Evolutionary conservation across 2,888 invertebrate genomes (phyloP), one percentile per base, ranked within the genome.

Genomic region (Meghimatium bilineatum): DNA sequence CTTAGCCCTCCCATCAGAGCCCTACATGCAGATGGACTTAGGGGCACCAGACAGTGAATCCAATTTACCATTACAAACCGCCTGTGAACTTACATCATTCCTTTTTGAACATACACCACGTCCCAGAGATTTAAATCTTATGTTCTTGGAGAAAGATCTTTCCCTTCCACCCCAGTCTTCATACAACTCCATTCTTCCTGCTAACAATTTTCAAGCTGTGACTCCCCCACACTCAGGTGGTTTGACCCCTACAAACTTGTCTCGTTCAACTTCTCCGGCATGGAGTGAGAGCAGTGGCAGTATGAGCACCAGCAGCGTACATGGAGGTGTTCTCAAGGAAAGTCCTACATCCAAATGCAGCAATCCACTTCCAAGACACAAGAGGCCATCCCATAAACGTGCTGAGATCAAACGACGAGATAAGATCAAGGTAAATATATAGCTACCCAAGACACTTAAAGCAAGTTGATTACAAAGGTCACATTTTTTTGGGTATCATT

Each of bases 351-450:
- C 72, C 34, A 74, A 52, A 32, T 36, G 83, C 60, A 69, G 44
- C 71, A 80, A 69, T 34, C 74, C 85, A 20, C 26, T 87, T 0
- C 87, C 87, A 17, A 85, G 87, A 17, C 86, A 87, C 82, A 86
- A 86, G 77, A 74, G 86, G 44, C 86, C 86, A 20, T 85, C 87
- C 14, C 87, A 87, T 66, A 87, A 82, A 29, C 71, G 86, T 52
- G 87, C 87, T 23, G 87, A 87, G 74, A 81, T 87, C 49, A 87
- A 86, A 60, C 85, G 87, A 12, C 49, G 87, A 17, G 86, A 84
- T 34, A 87, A 86, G 69, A 87, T 87, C 56, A 87, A 87, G 86
- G 87, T 87, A 52, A 71, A 52, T 44, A 32, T 80, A 56, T 63
- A 44, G 12, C 23, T 63, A 63, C 60, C 60, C n/a, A n/a, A 56